Conservation (phyloP, 2,797 vertebrate genomes). For the Naso thynnoides region DNA sequence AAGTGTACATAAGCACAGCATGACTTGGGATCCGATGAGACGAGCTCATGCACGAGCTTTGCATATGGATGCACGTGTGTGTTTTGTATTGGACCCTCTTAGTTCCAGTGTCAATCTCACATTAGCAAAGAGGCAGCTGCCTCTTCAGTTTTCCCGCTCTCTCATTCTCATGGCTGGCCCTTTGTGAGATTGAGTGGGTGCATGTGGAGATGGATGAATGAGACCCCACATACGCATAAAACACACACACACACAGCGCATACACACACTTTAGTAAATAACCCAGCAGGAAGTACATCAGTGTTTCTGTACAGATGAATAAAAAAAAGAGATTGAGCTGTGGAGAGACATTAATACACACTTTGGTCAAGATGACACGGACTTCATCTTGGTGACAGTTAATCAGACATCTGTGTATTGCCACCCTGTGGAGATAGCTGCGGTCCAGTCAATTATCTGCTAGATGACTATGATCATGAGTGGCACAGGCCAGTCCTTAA, state of each 20-base stretch:
- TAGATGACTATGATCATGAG: conserved; percentile 70
- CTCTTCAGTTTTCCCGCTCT: conserved; percentile 79
- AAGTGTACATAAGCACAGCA: conserved; percentile 11
- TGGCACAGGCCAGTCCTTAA: conserved; percentile 68
- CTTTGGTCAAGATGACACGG: conserved; percentile 77
- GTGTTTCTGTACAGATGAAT: conserved; percentile 79
- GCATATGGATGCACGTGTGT: conserved; percentile 76
- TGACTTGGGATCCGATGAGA: conserved; percentile 28
- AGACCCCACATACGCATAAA: conserved; percentile 66
- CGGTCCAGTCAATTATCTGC: conserved; percentile 78
- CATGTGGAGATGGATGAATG: conserved; percentile 84
- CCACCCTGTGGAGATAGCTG: conserved; percentile 72
- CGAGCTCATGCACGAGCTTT: conserved; percentile 34
- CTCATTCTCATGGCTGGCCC: conserved; percentile 74
- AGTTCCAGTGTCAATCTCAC: conserved; percentile 74
- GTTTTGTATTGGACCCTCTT: conserved; percentile 77
- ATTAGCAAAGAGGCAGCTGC: conserved; percentile 83
- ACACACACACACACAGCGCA: conserved; percentile 47
- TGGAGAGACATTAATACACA: conserved; percentile 67
- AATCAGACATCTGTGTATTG: conserved; percentile 81
- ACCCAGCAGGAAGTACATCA: conserved; percentile 80
- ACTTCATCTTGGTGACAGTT: conserved; percentile 70
- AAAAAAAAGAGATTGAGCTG: conserved; percentile 54
- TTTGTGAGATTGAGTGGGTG: conserved; percentile 82
- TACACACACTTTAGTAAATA: conserved; percentile 78